Evolutionary conservation across 2,113 vertebrate species (phyloP), one percentile per base, ranked within the genome.

Genomic region (Melanostigma gelatinosum): DNA sequence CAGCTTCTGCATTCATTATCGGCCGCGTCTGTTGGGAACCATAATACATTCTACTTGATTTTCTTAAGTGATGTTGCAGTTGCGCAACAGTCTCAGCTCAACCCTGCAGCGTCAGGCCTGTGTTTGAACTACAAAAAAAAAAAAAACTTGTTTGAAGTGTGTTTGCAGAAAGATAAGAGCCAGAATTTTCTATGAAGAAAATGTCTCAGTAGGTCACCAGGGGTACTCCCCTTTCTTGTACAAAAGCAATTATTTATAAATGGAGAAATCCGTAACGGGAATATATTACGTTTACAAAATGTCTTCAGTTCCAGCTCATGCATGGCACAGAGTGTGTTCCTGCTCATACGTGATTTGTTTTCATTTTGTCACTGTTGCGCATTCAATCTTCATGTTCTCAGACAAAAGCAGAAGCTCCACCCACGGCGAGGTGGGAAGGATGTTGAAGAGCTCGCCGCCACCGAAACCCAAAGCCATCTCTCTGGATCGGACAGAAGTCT

Each of bases 401-500:
- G 96, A 94, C 8, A 88, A 84, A 74, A 86, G 72, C 75, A 80
- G 82, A 58, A 87, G 91, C 61, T 72, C 92, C 76, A 65, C 82
- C 1, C 93, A 95, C 29, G 85, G 85, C 4, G 94, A 95, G 2
- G 90, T 93, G 0, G 86, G 84, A 6, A 88, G 91, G 48, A 88
- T 92, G 82, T 52, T 86, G 57, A 96, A 91, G 91, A 95, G 82
- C 72, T 82, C 93, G 0, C 92, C 90, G 0, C 86, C 88, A 5
- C 83, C 93, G 0, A 96, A 96, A 66, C 96, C 95, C 3, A 87
- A 93, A 88, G 92, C 93, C 79, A 95, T 97, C 10, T 88, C 85
- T 3, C 90, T 95, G 0, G 94, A 95, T 84, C 95, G 93, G 88
- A 98, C 97, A 0, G 94, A 96, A 0, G 93, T 97, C 44, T 96